These are phyloP conservation scores for Globia sparganii DNA, from an alignment of 2,888 invertebrate genomes.

Conservation along the genomic window DNA sequence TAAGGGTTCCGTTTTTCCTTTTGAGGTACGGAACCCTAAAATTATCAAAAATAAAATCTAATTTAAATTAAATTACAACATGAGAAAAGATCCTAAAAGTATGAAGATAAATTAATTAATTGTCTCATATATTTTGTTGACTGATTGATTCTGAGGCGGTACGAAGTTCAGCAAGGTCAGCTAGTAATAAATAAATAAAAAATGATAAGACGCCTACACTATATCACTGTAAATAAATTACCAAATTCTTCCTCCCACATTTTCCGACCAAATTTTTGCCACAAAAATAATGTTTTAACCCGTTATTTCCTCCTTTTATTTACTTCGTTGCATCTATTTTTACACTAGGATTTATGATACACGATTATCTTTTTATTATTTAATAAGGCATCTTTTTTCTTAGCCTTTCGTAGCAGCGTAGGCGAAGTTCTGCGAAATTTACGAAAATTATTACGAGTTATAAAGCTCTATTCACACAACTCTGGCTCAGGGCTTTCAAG, in stretches of 20 bases:
- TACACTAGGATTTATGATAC: constrained; percentile 39
- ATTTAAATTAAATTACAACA: too few relatives aligned
- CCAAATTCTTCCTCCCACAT: constrained; percentile 7
- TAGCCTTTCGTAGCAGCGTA: constrained; percentile 13
- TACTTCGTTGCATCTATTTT: constrained; percentile 36
- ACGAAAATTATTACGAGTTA: not conserved
- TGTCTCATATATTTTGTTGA: too few relatives aligned
- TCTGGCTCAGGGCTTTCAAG: not conserved
- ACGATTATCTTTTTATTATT: constrained; percentile 5
- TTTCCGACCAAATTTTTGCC: not conserved
- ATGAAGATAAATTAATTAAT: too few relatives aligned
- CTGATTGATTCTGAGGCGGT: too few relatives aligned
- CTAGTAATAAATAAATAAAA: too few relatives aligned
- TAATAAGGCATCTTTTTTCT: constrained; percentile 2
- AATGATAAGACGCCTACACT: too few relatives aligned
- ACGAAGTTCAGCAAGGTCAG: too few relatives aligned
- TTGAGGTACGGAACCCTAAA: too few relatives aligned
- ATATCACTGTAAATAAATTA: constrained; percentile 26
- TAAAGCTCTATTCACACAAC: not conserved
- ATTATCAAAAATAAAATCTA: too few relatives aligned
- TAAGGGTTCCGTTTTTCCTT: too few relatives aligned
- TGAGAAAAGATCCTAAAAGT: too few relatives aligned
- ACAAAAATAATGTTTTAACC: not conserved
- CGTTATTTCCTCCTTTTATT: constrained; percentile 25
- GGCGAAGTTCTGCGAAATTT: constrained; percentile 19